A percentile compares a stretch with the other conserved stretches of the same genome.
Conservation (phyloP, 1,140 invertebrate species). For the Wiebesia pumilae region DNA sequence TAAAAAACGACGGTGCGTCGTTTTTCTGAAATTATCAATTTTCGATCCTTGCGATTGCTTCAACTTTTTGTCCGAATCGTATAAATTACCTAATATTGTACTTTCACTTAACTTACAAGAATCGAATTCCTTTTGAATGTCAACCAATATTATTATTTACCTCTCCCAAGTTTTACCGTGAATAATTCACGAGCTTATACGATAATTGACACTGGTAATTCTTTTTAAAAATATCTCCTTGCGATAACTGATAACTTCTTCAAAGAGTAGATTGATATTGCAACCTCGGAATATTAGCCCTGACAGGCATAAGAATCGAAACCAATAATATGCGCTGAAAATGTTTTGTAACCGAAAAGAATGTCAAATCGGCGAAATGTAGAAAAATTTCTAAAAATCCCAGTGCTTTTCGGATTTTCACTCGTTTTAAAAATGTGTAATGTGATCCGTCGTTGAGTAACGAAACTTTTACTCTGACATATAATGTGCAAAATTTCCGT, state of each 20-base stretch:
- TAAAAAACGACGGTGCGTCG: neutral
- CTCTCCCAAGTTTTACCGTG: too few species aligned
- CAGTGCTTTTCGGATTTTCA: neutral
- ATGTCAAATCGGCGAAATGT: neutral
- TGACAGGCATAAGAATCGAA: neutral
- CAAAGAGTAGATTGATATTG: neutral
- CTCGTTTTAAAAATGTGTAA: slow-evolving; percentile 15
- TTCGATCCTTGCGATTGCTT: neutral
- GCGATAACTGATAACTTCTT: neutral
- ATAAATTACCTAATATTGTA: neutral
- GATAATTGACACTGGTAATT: neutral
- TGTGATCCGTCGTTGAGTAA: neutral
- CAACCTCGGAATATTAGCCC: neutral
- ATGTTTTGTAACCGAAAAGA: neutral
- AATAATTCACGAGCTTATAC: too few species aligned
- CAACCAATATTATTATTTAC: too few species aligned
- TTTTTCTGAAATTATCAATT: neutral
- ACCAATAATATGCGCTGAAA: neutral
- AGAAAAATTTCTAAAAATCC: neutral
- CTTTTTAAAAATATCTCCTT: neutral
- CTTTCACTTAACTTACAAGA: too few species aligned
- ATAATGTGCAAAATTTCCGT: slow-evolving; percentile 43
- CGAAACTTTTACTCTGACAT: slow-evolving; percentile 18
- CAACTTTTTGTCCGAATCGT: neutral
- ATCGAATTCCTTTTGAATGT: too few species aligned